Evolutionary conservation across 2,797 vertebrate genomes (phyloP), one percentile per base, ranked within the genome.

Genomic region (Benthosema pterotum): DNA sequence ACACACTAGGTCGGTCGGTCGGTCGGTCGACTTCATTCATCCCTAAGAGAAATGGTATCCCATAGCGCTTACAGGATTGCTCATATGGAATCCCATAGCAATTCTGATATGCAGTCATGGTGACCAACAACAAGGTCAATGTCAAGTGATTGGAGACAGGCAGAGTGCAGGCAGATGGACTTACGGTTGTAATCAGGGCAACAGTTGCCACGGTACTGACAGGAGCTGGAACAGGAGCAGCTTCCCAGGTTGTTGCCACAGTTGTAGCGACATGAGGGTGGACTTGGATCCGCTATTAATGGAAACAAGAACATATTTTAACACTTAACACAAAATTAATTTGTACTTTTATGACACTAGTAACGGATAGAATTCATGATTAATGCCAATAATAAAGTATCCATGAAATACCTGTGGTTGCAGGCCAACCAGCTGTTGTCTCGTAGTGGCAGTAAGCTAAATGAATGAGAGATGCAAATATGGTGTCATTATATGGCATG

Each of bases 361-460:
- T 3, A 13, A 38, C 11, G 32, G 22, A 25, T n/a, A n/a, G n/a
- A n/a, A n/a, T n/a, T n/a, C n/a, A n/a, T n/a, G n/a, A n/a, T n/a
- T n/a, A n/a, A n/a, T n/a, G n/a, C n/a, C 28, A 32, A 32, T 2
- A 5, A 43, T 45, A 3, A 22, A 2, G 8, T 46, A 46, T 1
- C 9, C 14, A 32, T 9, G 57, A 58, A 47, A 11, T 79, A 86
- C 83, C 80, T 65, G 82, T n/a, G 13, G 43, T 42, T 14, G 8
- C 1, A 43, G 78, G 67, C 7, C 0, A 2, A 2, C 1, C 0
- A 22, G 64, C 77, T 25, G 57, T 38, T 15, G 0, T n/a, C n/a
- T n/a, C n/a, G n/a, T n/a, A n/a, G n/a, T n/a, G 1, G 54, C 83
- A 86, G 32, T 77, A 38, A 13, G 43, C 83, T 86, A 52, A 57